Percentiles rank a stretch among this genome's conserved stretches.
These are phyloP conservation scores for Danionella cerebrum DNA, from an alignment of 2,113 vertebrate genomes.

Conservation along the genomic window DNA sequence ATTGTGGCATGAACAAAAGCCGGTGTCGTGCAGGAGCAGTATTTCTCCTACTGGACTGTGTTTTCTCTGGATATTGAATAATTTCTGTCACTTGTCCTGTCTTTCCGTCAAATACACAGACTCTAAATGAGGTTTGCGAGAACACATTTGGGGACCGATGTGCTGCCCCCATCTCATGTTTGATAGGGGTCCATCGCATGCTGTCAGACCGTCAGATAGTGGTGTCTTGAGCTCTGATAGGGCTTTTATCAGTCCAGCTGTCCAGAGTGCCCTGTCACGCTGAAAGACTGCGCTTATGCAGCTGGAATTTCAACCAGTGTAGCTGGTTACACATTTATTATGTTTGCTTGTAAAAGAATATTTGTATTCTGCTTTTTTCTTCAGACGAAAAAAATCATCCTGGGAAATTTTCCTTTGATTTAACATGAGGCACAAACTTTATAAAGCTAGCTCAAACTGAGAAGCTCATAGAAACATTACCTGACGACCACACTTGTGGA, in stretches of 20 bases:
- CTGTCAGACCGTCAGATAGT: conserved; percentile 13
- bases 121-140: background rate
- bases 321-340: no score
- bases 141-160: conserved; percentile 3
- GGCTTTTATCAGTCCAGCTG: background rate
- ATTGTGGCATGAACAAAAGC: background rate
- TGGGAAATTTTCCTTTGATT: no score
- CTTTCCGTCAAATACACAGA: background rate
- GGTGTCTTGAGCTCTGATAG: conserved; percentile 3
- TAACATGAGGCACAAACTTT: no score
- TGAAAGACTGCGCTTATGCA: background rate
- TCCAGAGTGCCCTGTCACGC: background rate
- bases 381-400: no score
- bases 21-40: no score
- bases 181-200: background rate
- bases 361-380: no score
- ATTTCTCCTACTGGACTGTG: no score
- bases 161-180: background rate
- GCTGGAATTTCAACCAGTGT: background rate
- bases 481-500: no score
- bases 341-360: no score
- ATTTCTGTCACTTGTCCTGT: background rate
- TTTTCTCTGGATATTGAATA: no score
- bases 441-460: no score
- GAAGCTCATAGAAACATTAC: no score